phyloP scores from a whole-genome alignment of 2,113 vertebrate genomes.

The Columbina picui region DNA sequence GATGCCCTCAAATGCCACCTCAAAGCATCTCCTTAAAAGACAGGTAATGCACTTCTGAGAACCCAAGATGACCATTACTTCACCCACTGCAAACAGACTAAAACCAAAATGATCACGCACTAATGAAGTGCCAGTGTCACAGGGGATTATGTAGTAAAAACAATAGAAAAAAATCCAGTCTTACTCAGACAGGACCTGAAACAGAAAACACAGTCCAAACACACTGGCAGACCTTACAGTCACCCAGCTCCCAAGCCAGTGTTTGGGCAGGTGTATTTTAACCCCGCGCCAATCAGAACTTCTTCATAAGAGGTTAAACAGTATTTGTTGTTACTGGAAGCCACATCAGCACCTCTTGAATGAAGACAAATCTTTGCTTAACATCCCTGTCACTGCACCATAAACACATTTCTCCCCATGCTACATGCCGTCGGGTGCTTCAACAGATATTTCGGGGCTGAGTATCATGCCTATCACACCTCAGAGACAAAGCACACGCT shows the following conservation, averaged over 20 bases:
- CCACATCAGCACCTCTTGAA: neutral
- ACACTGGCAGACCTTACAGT: neutral
- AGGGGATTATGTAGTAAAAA: neutral
- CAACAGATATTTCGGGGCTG: neutral
- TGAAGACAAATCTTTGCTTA: neutral
- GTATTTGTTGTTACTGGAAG: neutral
- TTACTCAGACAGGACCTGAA: accelerated
- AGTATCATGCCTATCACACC: neutral
- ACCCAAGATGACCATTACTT: neutral
- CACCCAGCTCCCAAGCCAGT: neutral
- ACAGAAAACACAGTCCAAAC: neutral
- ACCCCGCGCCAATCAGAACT: neutral
- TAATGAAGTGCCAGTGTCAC: neutral
- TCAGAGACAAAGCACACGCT: neutral
- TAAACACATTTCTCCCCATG: neutral
- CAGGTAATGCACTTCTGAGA: neutral
- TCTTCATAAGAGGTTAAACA: neutral
- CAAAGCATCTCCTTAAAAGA: neutral
- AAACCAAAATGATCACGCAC: neutral
- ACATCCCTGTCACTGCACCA: neutral
- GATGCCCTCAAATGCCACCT: neutral
- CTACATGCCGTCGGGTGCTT: neutral
- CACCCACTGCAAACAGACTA: neutral
- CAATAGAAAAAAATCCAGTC: neutral
- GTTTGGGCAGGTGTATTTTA: neutral